Percentiles rank a stretch among this genome's conserved stretches.
phyloP scores from a whole-genome alignment of 2,797 vertebrate genomes.

The Meriones psammophilus region DNA sequence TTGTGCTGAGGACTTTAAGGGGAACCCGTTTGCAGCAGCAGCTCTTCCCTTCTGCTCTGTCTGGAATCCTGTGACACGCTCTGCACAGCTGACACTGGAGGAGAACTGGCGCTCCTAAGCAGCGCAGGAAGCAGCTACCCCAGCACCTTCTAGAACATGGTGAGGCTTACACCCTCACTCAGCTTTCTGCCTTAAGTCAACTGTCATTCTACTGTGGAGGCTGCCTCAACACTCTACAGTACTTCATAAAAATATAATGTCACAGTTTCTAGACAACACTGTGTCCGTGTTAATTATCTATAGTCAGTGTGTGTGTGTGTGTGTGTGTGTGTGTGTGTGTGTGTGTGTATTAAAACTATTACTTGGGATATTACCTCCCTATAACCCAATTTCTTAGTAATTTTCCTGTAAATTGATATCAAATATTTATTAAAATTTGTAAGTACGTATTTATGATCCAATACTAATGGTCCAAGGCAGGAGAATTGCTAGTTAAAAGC shows the following conservation, averaged over 20 bases:
- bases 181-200: neutral
- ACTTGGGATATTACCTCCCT: neutral
- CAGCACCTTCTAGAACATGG: neutral
- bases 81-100: neutral
- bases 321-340: neutral
- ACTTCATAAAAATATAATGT: conserved; percentile 1
- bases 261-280: neutral
- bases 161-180: neutral
- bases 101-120: neutral
- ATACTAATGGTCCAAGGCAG: too few species aligned
- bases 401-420: neutral
- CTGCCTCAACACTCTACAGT: neutral
- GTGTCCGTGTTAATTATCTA: neutral
- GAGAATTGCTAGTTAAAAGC: neutral
- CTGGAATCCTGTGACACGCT: neutral
- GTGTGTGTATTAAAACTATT: neutral
- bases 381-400: neutral
- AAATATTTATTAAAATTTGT: neutral
- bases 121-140: neutral
- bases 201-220: neutral
- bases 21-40: neutral
- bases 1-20: neutral
- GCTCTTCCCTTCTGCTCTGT: neutral
- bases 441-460: neutral
- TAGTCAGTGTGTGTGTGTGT: neutral